Percentiles rank a stretch among this genome's conserved stretches.
Conservation (phyloP, 2,888 invertebrate species). For the Melieria omissa region DNA sequence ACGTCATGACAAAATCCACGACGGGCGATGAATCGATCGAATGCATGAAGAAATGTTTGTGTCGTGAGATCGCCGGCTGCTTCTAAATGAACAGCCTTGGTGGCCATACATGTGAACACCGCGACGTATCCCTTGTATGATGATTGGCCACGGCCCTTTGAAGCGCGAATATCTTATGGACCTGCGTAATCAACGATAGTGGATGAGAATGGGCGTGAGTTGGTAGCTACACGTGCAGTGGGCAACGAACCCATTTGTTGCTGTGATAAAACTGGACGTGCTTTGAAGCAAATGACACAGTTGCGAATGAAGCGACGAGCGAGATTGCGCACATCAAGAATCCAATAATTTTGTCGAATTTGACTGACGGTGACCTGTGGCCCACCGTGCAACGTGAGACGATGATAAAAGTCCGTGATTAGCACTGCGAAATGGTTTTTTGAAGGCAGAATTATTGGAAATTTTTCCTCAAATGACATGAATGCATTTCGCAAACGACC, state of each 20-base stretch:
- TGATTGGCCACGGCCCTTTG: no score
- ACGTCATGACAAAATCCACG: slow-evolving; percentile 3
- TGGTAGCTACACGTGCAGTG: slow-evolving; percentile 13
- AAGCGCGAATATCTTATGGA: no score
- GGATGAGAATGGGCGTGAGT: slow-evolving; percentile 6
- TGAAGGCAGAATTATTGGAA: slow-evolving; percentile 5
- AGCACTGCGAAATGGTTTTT: slow-evolving; percentile 4
- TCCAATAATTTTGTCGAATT: slow-evolving; percentile 31
- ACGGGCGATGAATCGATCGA: slow-evolving; percentile 4
- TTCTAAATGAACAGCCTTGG: no score
- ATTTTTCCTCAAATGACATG: slow-evolving; percentile 8
- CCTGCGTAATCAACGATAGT: slow-evolving; percentile 23
- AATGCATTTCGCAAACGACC: slow-evolving; percentile 23
- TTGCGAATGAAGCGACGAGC: slow-evolving; percentile 19
- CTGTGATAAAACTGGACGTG: slow-evolving; percentile 26
- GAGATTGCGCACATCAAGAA: slow-evolving; percentile 20
- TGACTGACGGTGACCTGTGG: slow-evolving; percentile 29
- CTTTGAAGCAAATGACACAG: slow-evolving; percentile 33
- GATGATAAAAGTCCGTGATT: slow-evolving; percentile 13
- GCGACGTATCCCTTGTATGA: no score
- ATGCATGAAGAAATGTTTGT: slow-evolving; percentile 10
- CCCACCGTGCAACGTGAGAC: slow-evolving; percentile 23
- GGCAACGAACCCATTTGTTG: slow-evolving; percentile 29
- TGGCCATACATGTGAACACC: no score
- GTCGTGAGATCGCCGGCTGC: no score